Evolutionary conservation across 2,113 vertebrate genomes (phyloP).

Genomic region (Mellivora capensis): DNA sequence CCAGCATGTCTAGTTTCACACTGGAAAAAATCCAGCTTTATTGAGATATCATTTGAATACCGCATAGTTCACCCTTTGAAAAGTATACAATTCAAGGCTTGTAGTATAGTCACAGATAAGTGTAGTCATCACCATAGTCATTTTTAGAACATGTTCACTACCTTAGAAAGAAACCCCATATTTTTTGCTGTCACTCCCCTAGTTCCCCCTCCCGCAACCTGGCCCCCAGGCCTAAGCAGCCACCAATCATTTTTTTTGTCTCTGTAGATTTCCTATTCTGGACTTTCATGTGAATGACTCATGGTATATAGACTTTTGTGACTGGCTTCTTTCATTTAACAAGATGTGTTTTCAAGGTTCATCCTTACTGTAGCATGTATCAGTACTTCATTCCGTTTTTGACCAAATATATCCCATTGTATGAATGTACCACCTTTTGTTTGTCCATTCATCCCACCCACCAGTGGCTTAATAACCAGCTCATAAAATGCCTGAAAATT

Average conservation of each 20-base stretch:
- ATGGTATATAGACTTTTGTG: neutral
- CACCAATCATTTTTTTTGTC: neutral
- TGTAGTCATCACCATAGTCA: neutral
- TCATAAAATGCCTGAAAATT: constrained; percentile 19
- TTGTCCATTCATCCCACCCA: constrained; percentile 17
- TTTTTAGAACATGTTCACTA: neutral
- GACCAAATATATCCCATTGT: neutral
- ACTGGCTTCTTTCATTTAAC: neutral
- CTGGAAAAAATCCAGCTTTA: neutral
- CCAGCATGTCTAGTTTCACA: neutral
- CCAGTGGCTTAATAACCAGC: neutral
- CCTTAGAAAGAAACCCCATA: neutral
- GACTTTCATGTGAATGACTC: neutral
- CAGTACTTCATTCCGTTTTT: neutral
- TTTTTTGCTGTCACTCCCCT: neutral
- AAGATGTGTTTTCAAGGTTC: neutral
- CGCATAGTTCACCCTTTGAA: neutral
- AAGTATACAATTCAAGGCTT: neutral
- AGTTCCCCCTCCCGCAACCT: neutral
- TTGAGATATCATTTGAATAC: neutral
- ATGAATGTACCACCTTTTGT: neutral
- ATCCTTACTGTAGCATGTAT: neutral
- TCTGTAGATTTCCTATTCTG: neutral
- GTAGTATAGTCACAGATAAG: neutral
- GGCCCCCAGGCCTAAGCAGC: neutral